Percentiles rank a stretch among this genome's conserved stretches.
phyloP scores from a whole-genome alignment of 92 coral and sea anemone species.

The Chrysogorgia sp. region DNA sequence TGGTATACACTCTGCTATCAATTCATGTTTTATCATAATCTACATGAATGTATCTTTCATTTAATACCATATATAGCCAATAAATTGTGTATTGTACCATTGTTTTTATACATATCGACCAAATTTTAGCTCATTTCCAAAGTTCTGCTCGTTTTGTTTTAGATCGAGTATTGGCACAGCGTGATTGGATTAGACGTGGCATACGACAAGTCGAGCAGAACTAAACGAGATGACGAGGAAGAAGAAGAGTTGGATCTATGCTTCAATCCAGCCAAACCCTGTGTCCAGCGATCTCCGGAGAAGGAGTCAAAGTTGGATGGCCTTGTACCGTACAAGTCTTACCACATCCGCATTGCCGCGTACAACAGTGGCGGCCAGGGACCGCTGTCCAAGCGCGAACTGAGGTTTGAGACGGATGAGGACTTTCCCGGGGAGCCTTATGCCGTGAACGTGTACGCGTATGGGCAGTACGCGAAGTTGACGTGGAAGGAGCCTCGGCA shows the following conservation, averaged over 20 bases:
- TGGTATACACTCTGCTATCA: too few relatives aligned
- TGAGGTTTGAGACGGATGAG: constrained; percentile 21
- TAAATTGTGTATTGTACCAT: too few relatives aligned
- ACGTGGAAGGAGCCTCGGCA: constrained; percentile 45
- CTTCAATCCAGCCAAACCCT: constrained; percentile 31
- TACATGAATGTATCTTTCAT: too few relatives aligned
- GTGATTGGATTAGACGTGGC: constrained; percentile 17
- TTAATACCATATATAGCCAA: too few relatives aligned
- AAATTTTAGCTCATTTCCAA: too few relatives aligned
- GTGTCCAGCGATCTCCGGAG: constrained; percentile 14
- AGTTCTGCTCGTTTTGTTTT: background rate
- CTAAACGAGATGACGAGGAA: constrained; percentile 37
- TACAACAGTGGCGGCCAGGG: constrained; percentile 40
- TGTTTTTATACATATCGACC: too few relatives aligned
- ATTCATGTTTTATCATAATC: too few relatives aligned
- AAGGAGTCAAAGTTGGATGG: constrained; percentile 11
- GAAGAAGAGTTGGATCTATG: constrained; percentile 21
- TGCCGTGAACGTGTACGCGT: constrained; percentile 7
- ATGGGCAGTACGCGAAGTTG: constrained; percentile 11
- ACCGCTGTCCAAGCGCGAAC: constrained; percentile 10
- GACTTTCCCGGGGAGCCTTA: constrained; percentile 26
- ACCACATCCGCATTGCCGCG: constrained; percentile 36
- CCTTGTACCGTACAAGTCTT: constrained; percentile 29
- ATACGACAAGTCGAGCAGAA: constrained; percentile 12
- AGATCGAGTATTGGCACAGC: constrained; percentile 40